Base-by-base conservation (phyloP, 2,113 vertebrate genomes). In the Elephas maximus region DNA sequence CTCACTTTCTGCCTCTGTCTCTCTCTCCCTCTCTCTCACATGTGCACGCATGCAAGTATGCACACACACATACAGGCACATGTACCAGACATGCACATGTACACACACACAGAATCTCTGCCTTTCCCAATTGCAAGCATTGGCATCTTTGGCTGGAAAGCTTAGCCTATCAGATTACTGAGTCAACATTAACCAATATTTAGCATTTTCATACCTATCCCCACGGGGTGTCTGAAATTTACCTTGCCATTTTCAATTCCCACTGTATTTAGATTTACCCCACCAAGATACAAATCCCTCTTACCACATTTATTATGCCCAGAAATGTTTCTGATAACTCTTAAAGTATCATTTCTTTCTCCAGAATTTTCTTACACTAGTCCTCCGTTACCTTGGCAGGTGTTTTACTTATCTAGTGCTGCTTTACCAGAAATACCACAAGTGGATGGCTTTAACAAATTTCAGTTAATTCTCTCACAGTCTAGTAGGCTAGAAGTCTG, bases 341-440 rank as follows among this genome's bases (percentile, higher is more conserved):
- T 4, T 17, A 30, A 30, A 3, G 0, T 0, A 28, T 9, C 41
- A 45, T 10, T 2, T 8, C 6, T 65, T n/a, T 23, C 51, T 48
- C 44, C 26, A 85, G 6, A 53, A 30, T 24, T 15, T 44, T 67
- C 21, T 44, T 23, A 21, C 8, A 23, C 53, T 73, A 33, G 45
- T 6, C 69, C 30, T 44, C 20, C 48, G 18, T 28, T 24, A 65
- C 48, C 11, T 65, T 6, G 20, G 48, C 48, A 48, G 48, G 48
- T 48, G 48, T 48, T 9, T 48, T 48, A 48, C 7, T 48, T 48
- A 48, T 48, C 48, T 48, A 48, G 48, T 48, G 48, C 48, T 48
- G 48, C 48, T 48, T 8, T 48, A 48, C 7, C 48, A 48, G 7
- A 48, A 48, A 48, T 9, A 48, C 48, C 5, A 9, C 48, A 48